phyloP scores from a whole-genome alignment of 2,113 vertebrate species.

The Oxyruncus cristatus region DNA sequence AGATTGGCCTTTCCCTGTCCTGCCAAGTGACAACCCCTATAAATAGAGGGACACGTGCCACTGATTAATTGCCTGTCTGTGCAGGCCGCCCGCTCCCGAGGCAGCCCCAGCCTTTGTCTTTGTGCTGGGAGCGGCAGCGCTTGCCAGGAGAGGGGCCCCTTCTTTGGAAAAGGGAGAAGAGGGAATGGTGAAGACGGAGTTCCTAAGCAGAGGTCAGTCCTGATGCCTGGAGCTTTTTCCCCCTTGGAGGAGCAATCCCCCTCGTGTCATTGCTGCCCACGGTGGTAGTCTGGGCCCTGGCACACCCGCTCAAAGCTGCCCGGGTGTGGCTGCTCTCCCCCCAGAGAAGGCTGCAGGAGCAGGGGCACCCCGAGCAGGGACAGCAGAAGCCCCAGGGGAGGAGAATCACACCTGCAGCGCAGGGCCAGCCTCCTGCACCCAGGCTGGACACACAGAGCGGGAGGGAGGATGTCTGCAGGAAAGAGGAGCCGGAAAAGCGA shows the following conservation, averaged over 20 bases:
- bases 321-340: background rate
- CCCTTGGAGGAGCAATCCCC: background rate
- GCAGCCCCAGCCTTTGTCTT: background rate
- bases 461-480: background rate
- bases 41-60: background rate
- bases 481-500: background rate
- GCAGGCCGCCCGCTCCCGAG: background rate
- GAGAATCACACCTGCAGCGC: rapidly evolving
- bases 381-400: background rate
- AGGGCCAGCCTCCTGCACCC: background rate
- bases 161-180: background rate
- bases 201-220: background rate
- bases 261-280: rapidly evolving
- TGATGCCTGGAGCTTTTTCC: rapidly evolving
- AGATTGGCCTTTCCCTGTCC: background rate
- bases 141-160: background rate
- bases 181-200: rapidly evolving
- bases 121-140: background rate
- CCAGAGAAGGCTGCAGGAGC: background rate
- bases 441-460: rapidly evolving
- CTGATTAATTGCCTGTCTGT: background rate
- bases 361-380: rapidly evolving
- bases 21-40: background rate
- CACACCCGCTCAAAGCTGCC: background rate
- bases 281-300: rapidly evolving